A percentile compares a stretch with the other conserved stretches of the same genome.
phyloP scores from a whole-genome alignment of 2,888 invertebrate genomes.

The Lamellibrachia satsuma region DNA sequence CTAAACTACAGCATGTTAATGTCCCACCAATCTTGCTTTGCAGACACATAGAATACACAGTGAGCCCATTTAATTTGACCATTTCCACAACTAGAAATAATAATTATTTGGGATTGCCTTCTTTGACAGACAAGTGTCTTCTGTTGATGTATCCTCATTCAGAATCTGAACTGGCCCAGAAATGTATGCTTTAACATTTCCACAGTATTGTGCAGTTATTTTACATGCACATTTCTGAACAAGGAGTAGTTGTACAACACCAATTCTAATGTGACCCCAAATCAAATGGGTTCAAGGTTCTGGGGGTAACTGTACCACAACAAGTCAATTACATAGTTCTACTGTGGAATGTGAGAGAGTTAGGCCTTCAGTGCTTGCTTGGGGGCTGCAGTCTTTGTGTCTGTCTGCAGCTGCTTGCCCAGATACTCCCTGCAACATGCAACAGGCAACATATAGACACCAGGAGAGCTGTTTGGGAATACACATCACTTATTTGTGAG shows the following conservation, averaged over 20 bases:
- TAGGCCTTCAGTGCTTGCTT: background rate
- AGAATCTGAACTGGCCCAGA: background rate
- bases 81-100: background rate
- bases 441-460: background rate
- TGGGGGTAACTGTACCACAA: background rate
- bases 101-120: background rate
- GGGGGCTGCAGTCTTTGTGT: background rate
- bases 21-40: background rate
- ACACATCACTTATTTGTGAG: too few species aligned
- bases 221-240: background rate
- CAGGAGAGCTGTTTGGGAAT: background rate
- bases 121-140: background rate
- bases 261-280: background rate
- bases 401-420: slow-evolving; percentile 40
- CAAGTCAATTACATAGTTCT: background rate
- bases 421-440: slow-evolving; percentile 43
- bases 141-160: background rate
- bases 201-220: background rate
- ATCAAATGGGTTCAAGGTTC: background rate
- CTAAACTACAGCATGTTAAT: background rate
- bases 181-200: background rate
- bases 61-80: background rate
- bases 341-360: background rate
- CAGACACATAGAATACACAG: background rate
- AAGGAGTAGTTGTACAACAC: background rate